Evolutionary conservation across 2,113 vertebrate genomes (phyloP).

Genomic region (Callionymus lyra): DNA sequence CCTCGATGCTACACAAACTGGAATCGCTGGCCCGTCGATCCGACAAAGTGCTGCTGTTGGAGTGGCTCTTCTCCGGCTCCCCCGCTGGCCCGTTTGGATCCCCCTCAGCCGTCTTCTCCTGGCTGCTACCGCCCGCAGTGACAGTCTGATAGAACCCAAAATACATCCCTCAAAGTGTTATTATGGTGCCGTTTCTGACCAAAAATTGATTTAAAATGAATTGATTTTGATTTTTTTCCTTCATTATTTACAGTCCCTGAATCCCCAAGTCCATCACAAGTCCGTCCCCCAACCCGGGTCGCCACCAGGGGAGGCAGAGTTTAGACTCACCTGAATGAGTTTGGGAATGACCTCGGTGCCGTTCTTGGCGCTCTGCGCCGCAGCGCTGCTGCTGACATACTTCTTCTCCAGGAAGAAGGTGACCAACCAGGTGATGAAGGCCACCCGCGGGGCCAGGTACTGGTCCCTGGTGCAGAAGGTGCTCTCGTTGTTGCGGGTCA

Average conservation of each 20-base stretch:
- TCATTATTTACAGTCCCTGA: no score
- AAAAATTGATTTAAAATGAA: no score
- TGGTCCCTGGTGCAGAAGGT: slow-evolving; percentile 91
- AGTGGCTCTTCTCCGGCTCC: slow-evolving; percentile 81
- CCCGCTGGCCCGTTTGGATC: slow-evolving; percentile 48
- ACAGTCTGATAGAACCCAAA: slow-evolving; percentile 58
- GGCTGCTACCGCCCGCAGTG: slow-evolving; percentile 67
- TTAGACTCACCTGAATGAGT: slow-evolving; percentile 81
- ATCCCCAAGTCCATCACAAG: no score
- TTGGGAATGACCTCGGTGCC: slow-evolving; percentile 87
- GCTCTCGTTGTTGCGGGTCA: slow-evolving; percentile 83
- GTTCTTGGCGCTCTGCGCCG: slow-evolving; percentile 78
- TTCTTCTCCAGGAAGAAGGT: slow-evolving; percentile 99
- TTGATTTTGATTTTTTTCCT: no score
- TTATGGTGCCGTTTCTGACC: no score
- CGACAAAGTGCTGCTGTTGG: slow-evolving; percentile 82
- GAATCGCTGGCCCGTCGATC: slow-evolving; percentile 82
- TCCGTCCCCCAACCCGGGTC: no score
- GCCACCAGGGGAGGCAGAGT: no score
- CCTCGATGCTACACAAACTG: slow-evolving; percentile 91
- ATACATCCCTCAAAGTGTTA: background rate
- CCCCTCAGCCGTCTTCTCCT: slow-evolving; percentile 68
- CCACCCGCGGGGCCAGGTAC: slow-evolving; percentile 88
- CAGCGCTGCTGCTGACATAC: slow-evolving; percentile 74
- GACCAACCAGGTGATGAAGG: slow-evolving; percentile 97